Percentiles rank a stretch among this genome's conserved stretches.
These are phyloP conservation scores for Eumeta japonica DNA, from an alignment of 1,140 invertebrate genomes.

Conservation along the genomic window DNA sequence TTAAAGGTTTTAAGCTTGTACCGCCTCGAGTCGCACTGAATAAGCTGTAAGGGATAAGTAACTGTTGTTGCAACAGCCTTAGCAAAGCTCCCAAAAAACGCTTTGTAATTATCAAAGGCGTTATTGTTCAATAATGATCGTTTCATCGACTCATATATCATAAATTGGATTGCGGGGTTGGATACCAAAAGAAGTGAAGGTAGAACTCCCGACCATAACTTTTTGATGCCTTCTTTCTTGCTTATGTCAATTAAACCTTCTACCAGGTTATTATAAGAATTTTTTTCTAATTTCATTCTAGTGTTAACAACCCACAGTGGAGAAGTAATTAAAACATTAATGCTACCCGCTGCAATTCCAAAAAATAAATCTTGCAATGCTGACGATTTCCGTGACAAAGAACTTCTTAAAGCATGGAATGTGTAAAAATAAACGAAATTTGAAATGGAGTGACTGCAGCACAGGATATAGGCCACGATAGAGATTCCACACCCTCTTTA, in stretches of 20 bases:
- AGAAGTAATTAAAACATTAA: constrained; percentile 83
- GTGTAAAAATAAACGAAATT: constrained; percentile 94
- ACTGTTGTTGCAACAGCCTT: constrained; percentile 80
- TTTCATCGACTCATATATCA: constrained; percentile 86
- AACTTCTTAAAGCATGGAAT: constrained; percentile 77
- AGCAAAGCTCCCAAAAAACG: constrained; percentile 68
- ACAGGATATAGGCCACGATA: constrained; percentile 82
- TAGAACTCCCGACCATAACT: constrained; percentile 78
- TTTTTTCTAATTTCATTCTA: constrained; percentile 71
- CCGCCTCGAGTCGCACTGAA: constrained; percentile 79
- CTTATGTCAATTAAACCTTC: constrained; percentile 71
- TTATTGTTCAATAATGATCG: constrained; percentile 56
- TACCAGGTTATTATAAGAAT: constrained; percentile 50
- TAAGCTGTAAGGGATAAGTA: constrained; percentile 85
- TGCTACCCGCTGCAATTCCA: constrained; percentile 75
- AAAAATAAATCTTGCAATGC: constrained; percentile 74
- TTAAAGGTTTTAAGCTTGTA: constrained; percentile 52
- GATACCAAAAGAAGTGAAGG: constrained; percentile 81
- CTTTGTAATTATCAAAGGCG: constrained; percentile 34
- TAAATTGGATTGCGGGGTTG: constrained; percentile 90
- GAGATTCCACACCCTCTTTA: constrained; percentile 63
- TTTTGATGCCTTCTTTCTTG: constrained; percentile 67
- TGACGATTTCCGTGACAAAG: constrained; percentile 56
- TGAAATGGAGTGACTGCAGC: constrained; percentile 77
- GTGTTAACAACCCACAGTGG: constrained; percentile 92